Evolutionary conservation across 2,888 invertebrate species (phyloP), one percentile per base, ranked within the genome.

Genomic region (Sarcophaga caerulescens): DNA sequence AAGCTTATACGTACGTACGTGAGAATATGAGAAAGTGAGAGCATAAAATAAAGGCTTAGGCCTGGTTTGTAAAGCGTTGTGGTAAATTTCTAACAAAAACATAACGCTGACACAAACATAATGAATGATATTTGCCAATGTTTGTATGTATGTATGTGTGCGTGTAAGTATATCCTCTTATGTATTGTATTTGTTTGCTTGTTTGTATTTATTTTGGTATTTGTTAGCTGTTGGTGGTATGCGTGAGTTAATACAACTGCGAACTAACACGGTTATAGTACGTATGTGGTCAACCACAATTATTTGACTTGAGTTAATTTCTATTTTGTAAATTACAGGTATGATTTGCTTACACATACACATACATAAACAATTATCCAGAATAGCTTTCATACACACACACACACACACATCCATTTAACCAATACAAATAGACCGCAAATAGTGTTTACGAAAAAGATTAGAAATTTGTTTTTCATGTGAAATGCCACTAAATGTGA

Each of bases 261-360:
- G 23, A 19, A 44, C 57, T 57, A 70, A 68, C 59, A 44, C 17
- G 35, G 8, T 35, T 35, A 35, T 66, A 68, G 76, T 77, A 62
- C 70, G 78, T 76, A 25, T 80, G 79, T 59, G 85, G 85, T 68
- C 57, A 52, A 73, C 85, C 85, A 82, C 79, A 85, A 82, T 85
- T 80, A 85, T 82, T 80, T 85, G 66, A 79, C 79, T 78, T 79
- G 45, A 82, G 82, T 85, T 82, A 85, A 85, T 79, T 82, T 82
- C 47, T 79, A 74, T 76, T 80, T 85, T 45, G 57, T 35, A 76
- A 73, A 62, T 85, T 76, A 25, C 63, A 81, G 65, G 65, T 81
- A 60, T 23, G 25, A 52, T 52, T 52, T 52, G 12, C 17, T 17
- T 57, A 52, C 52, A 52, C 5, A 23, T 11, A 35, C 10, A 25